These are phyloP conservation scores for Panagrolaimus sp. DNA, from an alignment of 1,140 invertebrate species.

Conservation along the genomic window DNA sequence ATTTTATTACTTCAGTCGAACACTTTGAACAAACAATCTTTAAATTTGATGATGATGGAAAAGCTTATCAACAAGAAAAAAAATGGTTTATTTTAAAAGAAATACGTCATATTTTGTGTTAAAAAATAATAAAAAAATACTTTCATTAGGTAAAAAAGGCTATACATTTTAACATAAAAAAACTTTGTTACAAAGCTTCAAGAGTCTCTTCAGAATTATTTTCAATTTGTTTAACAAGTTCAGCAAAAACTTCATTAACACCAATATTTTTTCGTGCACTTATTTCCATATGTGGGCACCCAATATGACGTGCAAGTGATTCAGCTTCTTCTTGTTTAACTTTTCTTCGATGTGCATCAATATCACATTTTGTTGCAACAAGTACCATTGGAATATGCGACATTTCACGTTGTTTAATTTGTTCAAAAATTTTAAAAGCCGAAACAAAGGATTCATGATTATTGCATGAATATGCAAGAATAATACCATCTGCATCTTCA, in stretches of 20 bases:
- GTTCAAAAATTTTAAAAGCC: conserved; percentile 3
- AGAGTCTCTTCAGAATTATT: not conserved
- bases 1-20: too few relatives aligned
- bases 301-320: not conserved
- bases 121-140: too few relatives aligned
- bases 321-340: conserved; percentile 12
- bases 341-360: not conserved
- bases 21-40: too few relatives aligned
- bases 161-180: too few relatives aligned
- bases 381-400: not conserved
- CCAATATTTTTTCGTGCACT: not conserved
- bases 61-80: too few relatives aligned
- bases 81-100: too few relatives aligned
- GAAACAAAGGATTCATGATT: not conserved
- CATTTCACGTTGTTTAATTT: conserved; percentile 1
- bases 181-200: too few relatives aligned
- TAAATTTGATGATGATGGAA: too few relatives aligned
- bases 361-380: conserved; percentile 13
- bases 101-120: too few relatives aligned
- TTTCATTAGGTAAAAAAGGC: too few relatives aligned
- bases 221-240: conserved; percentile 10
- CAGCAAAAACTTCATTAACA: conserved; percentile 13
- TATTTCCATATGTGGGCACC: not conserved
- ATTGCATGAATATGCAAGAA: conserved; percentile 13
- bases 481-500: not conserved